These are phyloP conservation scores for Lathronympha strigana DNA, from an alignment of 2,888 invertebrate species.

Conservation along the genomic window DNA sequence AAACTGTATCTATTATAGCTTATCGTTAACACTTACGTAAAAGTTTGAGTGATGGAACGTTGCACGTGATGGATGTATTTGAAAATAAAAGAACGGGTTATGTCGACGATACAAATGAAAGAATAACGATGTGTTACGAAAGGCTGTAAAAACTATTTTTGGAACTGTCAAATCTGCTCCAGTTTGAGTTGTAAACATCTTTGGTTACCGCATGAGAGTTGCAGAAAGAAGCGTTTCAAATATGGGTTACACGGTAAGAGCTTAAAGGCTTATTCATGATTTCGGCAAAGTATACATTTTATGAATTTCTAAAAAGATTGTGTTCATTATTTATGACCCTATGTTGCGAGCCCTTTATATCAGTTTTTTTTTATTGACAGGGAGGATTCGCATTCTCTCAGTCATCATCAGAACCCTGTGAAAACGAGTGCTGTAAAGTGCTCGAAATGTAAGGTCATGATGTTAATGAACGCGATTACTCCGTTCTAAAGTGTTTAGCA, in stretches of 20 bases:
- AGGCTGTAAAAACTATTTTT: constrained; percentile 36
- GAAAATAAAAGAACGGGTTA: constrained; percentile 41
- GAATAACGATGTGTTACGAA: constrained; percentile 41
- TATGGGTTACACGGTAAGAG: not conserved
- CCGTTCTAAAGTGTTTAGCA: too few species aligned
- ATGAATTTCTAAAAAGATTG: too few species aligned
- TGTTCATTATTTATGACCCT: too few species aligned
- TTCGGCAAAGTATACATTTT: too few species aligned
- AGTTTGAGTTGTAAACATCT: constrained; percentile 29
- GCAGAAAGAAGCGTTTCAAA: constrained; percentile 16
- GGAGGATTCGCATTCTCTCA: too few species aligned
- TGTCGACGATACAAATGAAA: constrained; percentile 41
- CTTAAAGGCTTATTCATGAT: not conserved
- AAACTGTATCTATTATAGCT: constrained; percentile 46
- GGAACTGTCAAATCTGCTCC: constrained; percentile 40
- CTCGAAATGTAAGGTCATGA: too few species aligned
- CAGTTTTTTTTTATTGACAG: too few species aligned
- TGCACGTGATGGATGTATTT: constrained; percentile 37
- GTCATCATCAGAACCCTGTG: too few species aligned
- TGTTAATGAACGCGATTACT: too few species aligned
- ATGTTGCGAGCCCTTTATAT: too few species aligned
- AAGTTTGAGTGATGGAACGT: constrained; percentile 39
- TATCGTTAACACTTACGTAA: constrained; percentile 43
- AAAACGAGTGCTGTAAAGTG: too few species aligned
- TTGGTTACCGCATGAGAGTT: constrained; percentile 5